Evolutionary conservation across 1,140 invertebrate species (phyloP).

Genomic region (Parapsyche elsis): DNA sequence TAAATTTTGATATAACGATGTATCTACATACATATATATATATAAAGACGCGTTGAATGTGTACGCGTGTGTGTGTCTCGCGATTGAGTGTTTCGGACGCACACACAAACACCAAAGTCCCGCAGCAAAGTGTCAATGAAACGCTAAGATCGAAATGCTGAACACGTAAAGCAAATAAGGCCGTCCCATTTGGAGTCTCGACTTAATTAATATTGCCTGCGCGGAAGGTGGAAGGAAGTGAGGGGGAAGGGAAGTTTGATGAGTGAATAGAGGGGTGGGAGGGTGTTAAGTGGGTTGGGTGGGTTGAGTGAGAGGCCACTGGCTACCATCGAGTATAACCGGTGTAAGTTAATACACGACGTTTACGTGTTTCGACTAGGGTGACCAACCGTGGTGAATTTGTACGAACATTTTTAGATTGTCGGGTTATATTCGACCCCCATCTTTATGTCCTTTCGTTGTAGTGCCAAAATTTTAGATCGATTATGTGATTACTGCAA

Average conservation of each 20-base stretch:
- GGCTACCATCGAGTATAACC: neutral
- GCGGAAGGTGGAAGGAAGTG: conserved; percentile 1
- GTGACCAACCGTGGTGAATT: conserved; percentile 8
- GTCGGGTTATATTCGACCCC: too few relatives aligned
- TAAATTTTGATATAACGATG: neutral
- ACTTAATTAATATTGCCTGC: conserved; percentile 53
- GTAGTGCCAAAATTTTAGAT: too few relatives aligned
- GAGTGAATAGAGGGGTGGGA: conserved; percentile 39
- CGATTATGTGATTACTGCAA: too few relatives aligned
- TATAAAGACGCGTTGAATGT: neutral
- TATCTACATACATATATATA: conserved; percentile 12
- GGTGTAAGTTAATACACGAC: neutral
- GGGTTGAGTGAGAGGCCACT: neutral
- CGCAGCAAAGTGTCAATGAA: conserved; percentile 50
- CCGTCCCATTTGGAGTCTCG: conserved; percentile 52
- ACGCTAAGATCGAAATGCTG: conserved; percentile 47
- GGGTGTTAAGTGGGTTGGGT: neutral
- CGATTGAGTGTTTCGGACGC: neutral
- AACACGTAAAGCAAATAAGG: conserved; percentile 55
- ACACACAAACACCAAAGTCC: conserved; percentile 29
- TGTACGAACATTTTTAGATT: neutral
- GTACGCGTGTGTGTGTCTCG: neutral
- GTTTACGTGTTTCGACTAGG: neutral
- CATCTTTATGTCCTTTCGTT: too few relatives aligned
- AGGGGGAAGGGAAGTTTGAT: neutral